Conservation (phyloP, 1,140 invertebrate species). For the Micrasema longulum region DNA sequence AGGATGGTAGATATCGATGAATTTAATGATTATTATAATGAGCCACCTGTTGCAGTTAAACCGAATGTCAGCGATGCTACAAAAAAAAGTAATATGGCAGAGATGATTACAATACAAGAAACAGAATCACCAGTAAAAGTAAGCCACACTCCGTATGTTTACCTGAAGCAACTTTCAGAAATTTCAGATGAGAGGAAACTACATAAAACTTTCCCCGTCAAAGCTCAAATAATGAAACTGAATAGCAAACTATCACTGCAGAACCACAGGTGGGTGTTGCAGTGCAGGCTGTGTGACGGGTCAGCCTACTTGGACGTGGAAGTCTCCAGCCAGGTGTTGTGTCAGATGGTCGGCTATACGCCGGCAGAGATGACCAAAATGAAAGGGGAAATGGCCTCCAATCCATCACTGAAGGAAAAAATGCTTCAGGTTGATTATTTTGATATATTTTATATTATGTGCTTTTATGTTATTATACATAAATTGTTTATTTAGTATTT, state of each 20-base stretch:
- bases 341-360: constrained; percentile 60
- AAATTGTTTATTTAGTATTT: no score
- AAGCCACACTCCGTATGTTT: constrained; percentile 59
- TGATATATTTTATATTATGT: no score
- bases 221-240: constrained; percentile 61
- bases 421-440: constrained; percentile 54
- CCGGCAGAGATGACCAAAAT: constrained; percentile 60
- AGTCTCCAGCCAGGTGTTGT: constrained; percentile 60
- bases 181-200: constrained; percentile 54
- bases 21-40: constrained; percentile 23
- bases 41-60: constrained; percentile 3
- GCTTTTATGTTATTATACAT: no score
- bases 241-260: constrained; percentile 60
- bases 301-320: constrained; percentile 61
- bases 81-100: constrained; percentile 8
- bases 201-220: constrained; percentile 60
- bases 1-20: constrained; percentile 27
- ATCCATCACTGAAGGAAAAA: constrained; percentile 59
- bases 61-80: neutral
- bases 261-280: constrained; percentile 60
- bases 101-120: neutral
- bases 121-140: constrained; percentile 49
- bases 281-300: constrained; percentile 62
- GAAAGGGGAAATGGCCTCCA: constrained; percentile 58
- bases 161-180: constrained; percentile 64